Percentiles rank a stretch among this genome's conserved stretches.
Conservation (phyloP, 64 coral and sea anemone species). For the Actinia tenebrosa region DNA sequence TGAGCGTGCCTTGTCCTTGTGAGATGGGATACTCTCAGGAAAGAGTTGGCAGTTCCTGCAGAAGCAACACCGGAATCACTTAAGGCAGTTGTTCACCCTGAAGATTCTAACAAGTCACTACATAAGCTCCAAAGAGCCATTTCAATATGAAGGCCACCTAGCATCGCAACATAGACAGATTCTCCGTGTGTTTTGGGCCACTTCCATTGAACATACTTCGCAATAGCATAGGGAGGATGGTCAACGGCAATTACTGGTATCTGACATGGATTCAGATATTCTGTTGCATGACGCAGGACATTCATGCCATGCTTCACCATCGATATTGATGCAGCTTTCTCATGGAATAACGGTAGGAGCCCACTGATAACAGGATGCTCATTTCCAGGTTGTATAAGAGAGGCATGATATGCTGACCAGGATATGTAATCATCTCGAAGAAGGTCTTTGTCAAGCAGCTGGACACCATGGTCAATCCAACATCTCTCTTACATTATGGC, state of each 20-base stretch:
- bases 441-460: not conserved
- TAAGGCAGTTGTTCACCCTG: not conserved
- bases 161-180: not conserved
- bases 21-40: not conserved
- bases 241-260: slow-evolving; percentile 30
- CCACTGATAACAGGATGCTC: not conserved
- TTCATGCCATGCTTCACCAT: slow-evolving; percentile 36
- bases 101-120: not conserved
- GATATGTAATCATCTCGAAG: not conserved
- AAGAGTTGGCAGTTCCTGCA: not conserved
- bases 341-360: slow-evolving; percentile 13
- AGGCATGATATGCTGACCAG: slow-evolving; percentile 10
- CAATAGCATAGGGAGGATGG: slow-evolving; percentile 40
- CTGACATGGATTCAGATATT: slow-evolving; percentile 21
- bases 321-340: slow-evolving; percentile 25
- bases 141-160: slow-evolving; percentile 28
- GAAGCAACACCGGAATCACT: slow-evolving; percentile 1
- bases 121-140: slow-evolving; percentile 20
- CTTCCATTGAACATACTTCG: slow-evolving; percentile 21
- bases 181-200: slow-evolving; percentile 16
- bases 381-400: not conserved
- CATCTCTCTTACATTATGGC: not conserved
- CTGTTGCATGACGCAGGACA: not conserved
- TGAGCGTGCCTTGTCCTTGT: not conserved
- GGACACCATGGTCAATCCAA: not conserved